These are phyloP conservation scores for Aleiodes testaceus DNA, from an alignment of 2,888 invertebrate species.

Conservation along the genomic window DNA sequence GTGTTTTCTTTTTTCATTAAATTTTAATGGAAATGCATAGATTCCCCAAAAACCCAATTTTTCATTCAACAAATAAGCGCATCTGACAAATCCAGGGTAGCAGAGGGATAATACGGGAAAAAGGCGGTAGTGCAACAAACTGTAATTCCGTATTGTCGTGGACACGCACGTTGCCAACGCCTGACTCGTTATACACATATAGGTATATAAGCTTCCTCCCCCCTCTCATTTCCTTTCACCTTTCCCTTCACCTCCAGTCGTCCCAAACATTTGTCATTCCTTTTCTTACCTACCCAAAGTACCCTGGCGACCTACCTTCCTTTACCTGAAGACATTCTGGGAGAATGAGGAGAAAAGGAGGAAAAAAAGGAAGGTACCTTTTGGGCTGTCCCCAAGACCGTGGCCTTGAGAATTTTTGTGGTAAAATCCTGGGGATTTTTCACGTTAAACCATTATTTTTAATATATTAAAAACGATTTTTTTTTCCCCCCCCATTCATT, in stretches of 20 bases:
- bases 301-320: slow-evolving; percentile 63
- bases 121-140: slow-evolving; percentile 23
- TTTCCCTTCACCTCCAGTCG: slow-evolving; percentile 61
- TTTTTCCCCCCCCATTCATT: background rate
- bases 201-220: slow-evolving; percentile 46
- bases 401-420: slow-evolving; percentile 49
- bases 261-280: slow-evolving; percentile 68
- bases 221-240: slow-evolving; percentile 62
- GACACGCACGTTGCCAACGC: slow-evolving; percentile 21
- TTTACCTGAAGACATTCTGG: slow-evolving; percentile 61
- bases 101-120: background rate
- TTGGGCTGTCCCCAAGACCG: slow-evolving; percentile 46
- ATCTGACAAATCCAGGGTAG: background rate
- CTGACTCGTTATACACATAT: slow-evolving; percentile 10
- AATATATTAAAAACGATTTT: background rate
- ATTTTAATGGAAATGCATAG: background rate
- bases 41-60: background rate
- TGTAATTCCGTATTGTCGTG: slow-evolving; percentile 20
- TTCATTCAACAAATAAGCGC: background rate
- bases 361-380: background rate
- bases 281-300: slow-evolving; percentile 49
- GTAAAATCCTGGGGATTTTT: background rate
- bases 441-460: background rate
- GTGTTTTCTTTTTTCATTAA: background rate
- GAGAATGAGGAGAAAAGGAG: slow-evolving; percentile 28